A percentile compares a stretch with the other conserved stretches of the same genome.
These are phyloP conservation scores for Cosmia trapezina DNA, from an alignment of 2,888 invertebrate genomes.

Conservation along the genomic window DNA sequence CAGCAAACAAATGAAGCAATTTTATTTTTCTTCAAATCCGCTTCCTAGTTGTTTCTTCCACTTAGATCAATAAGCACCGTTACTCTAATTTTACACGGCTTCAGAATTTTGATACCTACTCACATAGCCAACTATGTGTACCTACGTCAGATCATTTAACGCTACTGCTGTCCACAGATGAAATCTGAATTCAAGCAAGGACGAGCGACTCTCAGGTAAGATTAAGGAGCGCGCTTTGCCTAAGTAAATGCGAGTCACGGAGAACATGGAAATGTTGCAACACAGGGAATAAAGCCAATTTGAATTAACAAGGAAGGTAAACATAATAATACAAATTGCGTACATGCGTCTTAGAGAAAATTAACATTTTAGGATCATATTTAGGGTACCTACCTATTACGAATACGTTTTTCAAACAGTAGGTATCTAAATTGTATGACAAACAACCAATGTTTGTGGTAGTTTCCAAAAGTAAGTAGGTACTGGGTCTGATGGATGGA, in stretches of 20 bases:
- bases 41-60: constrained; percentile 41
- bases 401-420: neutral
- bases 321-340: constrained; percentile 5
- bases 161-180: neutral
- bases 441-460: neutral
- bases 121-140: neutral
- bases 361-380: neutral
- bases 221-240: neutral
- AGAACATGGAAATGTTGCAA: constrained; percentile 20
- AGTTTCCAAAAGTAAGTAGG: neutral
- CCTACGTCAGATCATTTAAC: neutral
- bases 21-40: constrained; percentile 23
- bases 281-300: constrained; percentile 5
- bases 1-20: constrained; percentile 14
- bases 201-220: neutral
- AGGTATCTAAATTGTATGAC: neutral
- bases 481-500: neutral
- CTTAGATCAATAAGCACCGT: constrained; percentile 62
- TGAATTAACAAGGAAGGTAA: neutral
- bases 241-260: neutral
- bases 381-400: neutral
- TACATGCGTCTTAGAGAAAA: neutral
- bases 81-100: constrained; percentile 35
- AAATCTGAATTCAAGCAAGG: neutral
- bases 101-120: constrained; percentile 18